Base-by-base conservation (phyloP, 2,113 vertebrate genomes). In the Sander lucioperca region DNA sequence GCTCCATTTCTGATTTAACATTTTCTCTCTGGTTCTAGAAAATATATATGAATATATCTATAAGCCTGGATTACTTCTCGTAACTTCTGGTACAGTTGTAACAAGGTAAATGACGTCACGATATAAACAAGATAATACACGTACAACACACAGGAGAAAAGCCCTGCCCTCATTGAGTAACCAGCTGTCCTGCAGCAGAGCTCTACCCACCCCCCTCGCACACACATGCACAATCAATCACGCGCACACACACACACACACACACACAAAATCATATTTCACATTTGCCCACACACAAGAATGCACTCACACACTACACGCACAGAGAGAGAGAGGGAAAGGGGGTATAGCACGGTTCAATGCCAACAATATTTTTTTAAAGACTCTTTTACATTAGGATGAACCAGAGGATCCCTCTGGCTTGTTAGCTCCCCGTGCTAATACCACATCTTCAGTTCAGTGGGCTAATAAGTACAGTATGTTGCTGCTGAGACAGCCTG, bases 141-240 rank as follows among this genome's bases (percentile, higher is more conserved):
- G 15, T 81, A 91, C 66, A 62, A 89, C 90, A 91, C 89, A 83
- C 86, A 80, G 82, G 87, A 92, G 85, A 93, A 83, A 93, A 90
- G 91, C 91, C 91, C 91, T 82, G 82, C 93, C 91, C 84, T 86
- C 87, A 74, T 87, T 91, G 91, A 83, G 87, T 89, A 87, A 94
- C 90, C 92, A 92, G 95, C 95, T 95, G 95, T 94, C 95, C 95
- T 92, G 94, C 94, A 95, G 95, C 94, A 94, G 89, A 95, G 93
- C 93, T 92, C 91, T 87, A 90, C 93, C 88, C 91, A 78, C 86
- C 89, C 88, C 79, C 74, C 76, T 62, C 73, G 10, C 88, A 27
- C 75, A 53, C 77, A 27, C 73, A 39, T 67, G 57, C 82, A 67
- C 72, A 63, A 12, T 59, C 86, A 61, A 58, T 57, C 79, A 76